These are phyloP conservation scores for Cotesia congregata DNA, from an alignment of 2,888 invertebrate species.

Conservation along the genomic window DNA sequence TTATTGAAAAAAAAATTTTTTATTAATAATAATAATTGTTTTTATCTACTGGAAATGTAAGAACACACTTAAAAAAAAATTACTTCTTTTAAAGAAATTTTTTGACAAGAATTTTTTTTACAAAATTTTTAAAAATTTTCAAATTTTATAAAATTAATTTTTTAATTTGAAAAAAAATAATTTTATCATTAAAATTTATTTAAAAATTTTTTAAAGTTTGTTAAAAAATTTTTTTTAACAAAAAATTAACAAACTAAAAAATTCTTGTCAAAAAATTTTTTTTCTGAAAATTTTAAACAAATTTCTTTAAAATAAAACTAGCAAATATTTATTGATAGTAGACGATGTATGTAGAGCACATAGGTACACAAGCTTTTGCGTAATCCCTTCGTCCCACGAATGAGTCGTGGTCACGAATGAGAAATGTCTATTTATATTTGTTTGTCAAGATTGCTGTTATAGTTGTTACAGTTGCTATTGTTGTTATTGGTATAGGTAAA, in stretches of 20 bases:
- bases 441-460: neutral
- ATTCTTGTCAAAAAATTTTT: too few relatives aligned
- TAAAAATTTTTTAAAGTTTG: too few relatives aligned
- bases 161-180: too few relatives aligned
- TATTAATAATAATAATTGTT: conserved; percentile 9
- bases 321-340: conserved; percentile 11
- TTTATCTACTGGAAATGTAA: neutral
- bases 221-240: too few relatives aligned
- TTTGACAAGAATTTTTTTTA: too few relatives aligned
- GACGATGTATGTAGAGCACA: neutral
- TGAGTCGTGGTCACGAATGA: conserved; percentile 29
- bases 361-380: conserved; percentile 32
- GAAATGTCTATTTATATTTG: conserved; percentile 19
- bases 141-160: too few relatives aligned
- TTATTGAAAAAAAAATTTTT: neutral
- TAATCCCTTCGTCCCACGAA: conserved; percentile 23
- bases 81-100: too few relatives aligned
- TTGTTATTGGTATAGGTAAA: neutral
- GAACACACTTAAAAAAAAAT: too few relatives aligned
- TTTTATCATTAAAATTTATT: too few relatives aligned
- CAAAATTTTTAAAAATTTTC: too few relatives aligned
- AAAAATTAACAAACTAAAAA: too few relatives aligned
- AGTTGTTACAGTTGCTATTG: neutral
- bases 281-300: too few relatives aligned
- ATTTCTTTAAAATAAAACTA: neutral